Evolutionary conservation across 2,113 vertebrate species (phyloP).

Genomic region (Urocynchramus pylzowi): DNA sequence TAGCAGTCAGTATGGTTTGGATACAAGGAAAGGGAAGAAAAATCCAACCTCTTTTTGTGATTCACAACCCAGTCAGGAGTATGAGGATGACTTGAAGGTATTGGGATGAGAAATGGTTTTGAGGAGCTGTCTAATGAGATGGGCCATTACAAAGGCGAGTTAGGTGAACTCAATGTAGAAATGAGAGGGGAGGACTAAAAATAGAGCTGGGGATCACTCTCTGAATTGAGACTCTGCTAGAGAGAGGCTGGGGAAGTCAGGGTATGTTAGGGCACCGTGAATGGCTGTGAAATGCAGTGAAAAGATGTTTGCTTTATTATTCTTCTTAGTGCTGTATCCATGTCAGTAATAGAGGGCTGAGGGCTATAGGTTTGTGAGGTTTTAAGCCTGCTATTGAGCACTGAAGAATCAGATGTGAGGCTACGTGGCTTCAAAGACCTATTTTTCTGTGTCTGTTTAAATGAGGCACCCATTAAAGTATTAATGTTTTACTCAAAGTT

Average conservation of each 20-base stretch:
- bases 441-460: neutral
- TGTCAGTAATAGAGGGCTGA: neutral
- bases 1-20: neutral
- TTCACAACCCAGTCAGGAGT: neutral
- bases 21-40: neutral
- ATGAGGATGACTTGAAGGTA: neutral
- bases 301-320: neutral
- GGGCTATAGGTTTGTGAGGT: neutral
- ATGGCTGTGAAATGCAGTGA: neutral
- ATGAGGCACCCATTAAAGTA: neutral
- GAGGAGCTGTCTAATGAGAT: neutral
- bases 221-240: neutral
- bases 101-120: neutral
- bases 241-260: neutral
- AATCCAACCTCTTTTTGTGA: neutral
- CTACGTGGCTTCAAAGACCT: neutral
- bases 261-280: neutral
- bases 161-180: neutral
- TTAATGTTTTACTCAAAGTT: neutral
- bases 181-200: neutral
- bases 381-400: neutral
- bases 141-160: neutral
- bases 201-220: neutral
- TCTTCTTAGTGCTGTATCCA: neutral
- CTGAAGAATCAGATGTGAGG: neutral